Conservation (phyloP, 2,797 vertebrate genomes). For the Danio aesculapii region DNA sequence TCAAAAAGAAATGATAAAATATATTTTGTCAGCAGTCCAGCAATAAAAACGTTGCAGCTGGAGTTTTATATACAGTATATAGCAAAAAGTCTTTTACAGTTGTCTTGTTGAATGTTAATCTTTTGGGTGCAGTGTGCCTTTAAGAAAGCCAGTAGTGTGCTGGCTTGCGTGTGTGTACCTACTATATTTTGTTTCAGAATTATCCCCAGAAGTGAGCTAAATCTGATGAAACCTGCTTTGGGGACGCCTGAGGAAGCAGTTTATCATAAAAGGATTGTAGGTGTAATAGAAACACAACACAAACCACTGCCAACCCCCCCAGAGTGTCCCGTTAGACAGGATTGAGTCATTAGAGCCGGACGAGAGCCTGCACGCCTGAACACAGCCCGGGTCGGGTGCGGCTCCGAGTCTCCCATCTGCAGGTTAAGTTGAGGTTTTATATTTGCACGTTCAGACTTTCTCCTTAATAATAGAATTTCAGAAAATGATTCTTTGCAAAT, state of each 20-base stretch:
- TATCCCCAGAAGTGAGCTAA: not conserved
- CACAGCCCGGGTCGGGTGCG: conserved; percentile 5
- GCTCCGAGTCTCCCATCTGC: not conserved
- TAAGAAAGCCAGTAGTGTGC: not conserved
- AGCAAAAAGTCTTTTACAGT: too few species aligned
- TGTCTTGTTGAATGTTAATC: too few species aligned
- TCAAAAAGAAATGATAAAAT: too few species aligned
- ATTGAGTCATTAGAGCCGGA: conserved; percentile 1
- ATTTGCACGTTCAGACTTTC: too few species aligned
- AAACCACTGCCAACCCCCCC: not conserved
- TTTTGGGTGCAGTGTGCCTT: too few species aligned
- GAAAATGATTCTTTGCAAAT: too few species aligned
- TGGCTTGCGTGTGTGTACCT: not conserved
- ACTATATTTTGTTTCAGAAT: not conserved
- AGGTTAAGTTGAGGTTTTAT: too few species aligned
- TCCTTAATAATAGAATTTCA: too few species aligned
- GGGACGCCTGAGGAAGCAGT: not conserved
- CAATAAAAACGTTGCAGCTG: too few species aligned
- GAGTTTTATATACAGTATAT: too few species aligned
- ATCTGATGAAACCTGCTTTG: not conserved
- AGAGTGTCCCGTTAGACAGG: not conserved
- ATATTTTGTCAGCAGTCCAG: too few species aligned
- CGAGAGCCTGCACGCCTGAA: conserved; percentile 17
- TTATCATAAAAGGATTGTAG: not conserved
- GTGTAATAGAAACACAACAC: not conserved